Evolutionary conservation across 2,888 invertebrate species (phyloP), one percentile per base, ranked within the genome.

Genomic region (Cephus runcator): DNA sequence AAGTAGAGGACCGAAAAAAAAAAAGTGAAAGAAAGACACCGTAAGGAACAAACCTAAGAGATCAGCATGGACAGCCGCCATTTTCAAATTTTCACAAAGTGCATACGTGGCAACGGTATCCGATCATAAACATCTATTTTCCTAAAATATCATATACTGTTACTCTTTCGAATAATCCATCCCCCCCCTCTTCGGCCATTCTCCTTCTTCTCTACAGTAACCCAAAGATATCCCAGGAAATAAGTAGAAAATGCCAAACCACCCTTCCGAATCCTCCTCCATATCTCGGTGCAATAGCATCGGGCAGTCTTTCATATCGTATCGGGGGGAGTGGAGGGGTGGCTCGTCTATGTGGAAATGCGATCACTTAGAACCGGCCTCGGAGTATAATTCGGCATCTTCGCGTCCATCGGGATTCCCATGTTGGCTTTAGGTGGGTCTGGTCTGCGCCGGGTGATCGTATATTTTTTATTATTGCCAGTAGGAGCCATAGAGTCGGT

Each of bases 301-400:
- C 80, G 82, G 85, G 85, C 87, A 87, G 88, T 90, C 88, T 90
- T 88, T 90, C 89, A 90, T 90, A 90, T 88, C 87, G 87, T 86
- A 87, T 84, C 85, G 85, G 76, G 34, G 40, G 15, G 15, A 15
- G 40, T 4, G 15, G 15, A 6, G 40, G 85, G 85, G 81, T 85
- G 90, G 87, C 91, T 91, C 91, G 91, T 91, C 90, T 91, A 91
- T 91, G 91, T 91, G 91, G 89, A 91, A 91, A 91, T 91, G 89
- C 88, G 90, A 90, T 90, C 91, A 89, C 91, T 90, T 90, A 90
- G 90, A 90, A 87, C 85, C 88, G 87, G 87, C 88, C 88, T 88
- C 89, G 89, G 88, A 82, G 90, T 90, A 90, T 90, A 90, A 90
- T 90, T 90, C 88, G 85, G 83, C 84, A 82, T 75, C 83, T 80